Base-by-base conservation (phyloP, 2,113 vertebrate genomes). In the Nycticebus coucang region DNA sequence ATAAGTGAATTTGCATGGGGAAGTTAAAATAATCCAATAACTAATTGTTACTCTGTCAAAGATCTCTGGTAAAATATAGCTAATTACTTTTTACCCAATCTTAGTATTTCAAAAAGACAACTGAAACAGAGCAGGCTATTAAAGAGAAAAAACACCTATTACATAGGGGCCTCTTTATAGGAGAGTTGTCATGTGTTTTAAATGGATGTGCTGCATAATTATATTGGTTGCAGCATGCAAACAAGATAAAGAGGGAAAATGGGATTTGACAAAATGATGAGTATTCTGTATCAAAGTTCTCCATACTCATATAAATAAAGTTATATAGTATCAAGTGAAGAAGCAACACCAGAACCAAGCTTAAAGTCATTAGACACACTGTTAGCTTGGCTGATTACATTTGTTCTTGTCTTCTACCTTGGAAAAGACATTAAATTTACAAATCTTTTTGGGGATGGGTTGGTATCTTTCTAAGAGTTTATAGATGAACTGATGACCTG, bases 301-400 rank as follows among this genome's bases (percentile, higher is more conserved):
- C 66, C 77, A 68, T 86, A 55, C 66, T 86, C 93, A 81, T 85
- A 79, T 86, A 88, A 96, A 69, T 78, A 96, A 96, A 93, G 66
- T 87, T 87, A 95, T 30, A 80, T 74, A 37, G n/a, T 64, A 80
- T 87, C 78, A 91, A 84, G 82, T 45, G 45, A 91, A 80, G 91
- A 97, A 97, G 92, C 71, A 97, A 93, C 64, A 94, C 2, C 90
- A 97, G 78, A 96, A 97, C 2, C 89, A 97, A 96, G 74, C 93
- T 85, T 81, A 96, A 97, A 95, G 84, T 92, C 62, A 4, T 93
- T 95, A 97, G 92, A 79, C 89, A 79, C 89, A 95, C 91, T 50
- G 59, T 83, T 85, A 97, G 94, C 80, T 41, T 97, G n/a, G 28
- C 92, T 95, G 92, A 97, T 97, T 97, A 97, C 93, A 98, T 97